Percentiles rank a stretch among this genome's conserved stretches.
These are phyloP conservation scores for Poecile atricapillus DNA, from an alignment of 2,113 vertebrate genomes.

Conservation along the genomic window DNA sequence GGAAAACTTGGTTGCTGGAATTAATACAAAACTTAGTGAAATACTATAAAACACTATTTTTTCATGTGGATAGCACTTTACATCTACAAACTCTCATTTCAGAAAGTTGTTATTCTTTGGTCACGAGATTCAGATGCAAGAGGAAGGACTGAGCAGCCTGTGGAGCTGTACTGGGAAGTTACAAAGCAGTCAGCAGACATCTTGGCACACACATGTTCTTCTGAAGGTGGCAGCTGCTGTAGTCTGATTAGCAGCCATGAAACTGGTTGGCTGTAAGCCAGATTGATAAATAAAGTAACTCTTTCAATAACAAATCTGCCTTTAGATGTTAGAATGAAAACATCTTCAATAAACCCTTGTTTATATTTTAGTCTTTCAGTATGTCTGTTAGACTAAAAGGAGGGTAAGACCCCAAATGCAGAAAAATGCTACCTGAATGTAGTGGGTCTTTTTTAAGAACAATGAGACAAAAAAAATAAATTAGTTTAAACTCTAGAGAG, in stretches of 20 bases:
- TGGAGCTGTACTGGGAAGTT: neutral
- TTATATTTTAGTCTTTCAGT: neutral
- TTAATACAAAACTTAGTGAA: neutral
- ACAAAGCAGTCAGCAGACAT: neutral
- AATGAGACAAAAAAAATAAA: neutral
- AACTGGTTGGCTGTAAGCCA: neutral
- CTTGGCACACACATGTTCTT: neutral
- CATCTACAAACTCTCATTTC: neutral
- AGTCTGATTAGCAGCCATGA: conserved; percentile 17
- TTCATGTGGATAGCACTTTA: neutral
- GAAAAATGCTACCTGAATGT: neutral
- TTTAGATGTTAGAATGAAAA: neutral
- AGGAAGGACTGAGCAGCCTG: neutral
- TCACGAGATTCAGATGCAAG: neutral
- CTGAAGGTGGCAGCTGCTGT: conserved; percentile 34
- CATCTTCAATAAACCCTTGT: neutral
- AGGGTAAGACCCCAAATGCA: neutral
- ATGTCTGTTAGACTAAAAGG: neutral
- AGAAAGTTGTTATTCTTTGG: neutral
- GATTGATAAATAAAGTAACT: neutral
- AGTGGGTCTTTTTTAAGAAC: neutral
- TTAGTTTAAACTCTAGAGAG: neutral
- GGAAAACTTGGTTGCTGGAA: neutral
- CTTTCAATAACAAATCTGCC: neutral
- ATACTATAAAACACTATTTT: neutral